Conservation (phyloP, 2,113 vertebrate genomes). For the Prinia subflava region DNA sequence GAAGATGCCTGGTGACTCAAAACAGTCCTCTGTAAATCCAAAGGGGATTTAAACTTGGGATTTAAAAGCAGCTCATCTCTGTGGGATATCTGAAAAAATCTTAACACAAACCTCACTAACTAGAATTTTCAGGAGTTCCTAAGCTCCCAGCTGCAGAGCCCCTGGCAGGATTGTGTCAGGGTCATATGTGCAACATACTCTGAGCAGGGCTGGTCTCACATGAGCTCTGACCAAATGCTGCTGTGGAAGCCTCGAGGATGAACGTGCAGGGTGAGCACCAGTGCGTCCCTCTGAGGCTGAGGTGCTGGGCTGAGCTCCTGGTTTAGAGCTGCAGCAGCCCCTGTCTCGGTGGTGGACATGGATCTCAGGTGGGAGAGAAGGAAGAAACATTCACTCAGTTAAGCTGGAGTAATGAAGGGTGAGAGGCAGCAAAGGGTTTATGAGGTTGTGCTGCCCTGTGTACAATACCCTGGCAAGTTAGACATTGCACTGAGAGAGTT, state of each 20-base stretch:
- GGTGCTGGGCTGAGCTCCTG: background rate
- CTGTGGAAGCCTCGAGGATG: background rate
- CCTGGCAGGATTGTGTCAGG: background rate
- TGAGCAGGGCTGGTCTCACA: background rate
- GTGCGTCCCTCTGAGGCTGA: background rate
- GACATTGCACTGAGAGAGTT: background rate
- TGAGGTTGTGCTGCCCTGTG: background rate
- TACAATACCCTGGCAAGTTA: background rate
- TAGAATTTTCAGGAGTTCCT: background rate
- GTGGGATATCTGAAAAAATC: background rate
- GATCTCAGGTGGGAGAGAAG: background rate
- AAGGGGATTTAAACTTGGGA: background rate
- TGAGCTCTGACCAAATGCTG: rapidly evolving
- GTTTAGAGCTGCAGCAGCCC: background rate
- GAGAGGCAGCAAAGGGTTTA: background rate
- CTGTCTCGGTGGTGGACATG: background rate
- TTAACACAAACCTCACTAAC: background rate
- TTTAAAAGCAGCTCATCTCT: background rate
- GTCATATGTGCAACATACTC: background rate
- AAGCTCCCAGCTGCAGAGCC: background rate
- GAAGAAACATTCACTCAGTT: background rate
- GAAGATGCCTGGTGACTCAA: background rate
- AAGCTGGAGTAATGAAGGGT: background rate
- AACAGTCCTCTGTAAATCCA: background rate
- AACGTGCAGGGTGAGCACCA: background rate